Percentiles rank a stretch among this genome's conserved stretches.
Evolutionary conservation across 2,797 vertebrate genomes (phyloP).

Genomic region (Eospalax fontanierii): DNA sequence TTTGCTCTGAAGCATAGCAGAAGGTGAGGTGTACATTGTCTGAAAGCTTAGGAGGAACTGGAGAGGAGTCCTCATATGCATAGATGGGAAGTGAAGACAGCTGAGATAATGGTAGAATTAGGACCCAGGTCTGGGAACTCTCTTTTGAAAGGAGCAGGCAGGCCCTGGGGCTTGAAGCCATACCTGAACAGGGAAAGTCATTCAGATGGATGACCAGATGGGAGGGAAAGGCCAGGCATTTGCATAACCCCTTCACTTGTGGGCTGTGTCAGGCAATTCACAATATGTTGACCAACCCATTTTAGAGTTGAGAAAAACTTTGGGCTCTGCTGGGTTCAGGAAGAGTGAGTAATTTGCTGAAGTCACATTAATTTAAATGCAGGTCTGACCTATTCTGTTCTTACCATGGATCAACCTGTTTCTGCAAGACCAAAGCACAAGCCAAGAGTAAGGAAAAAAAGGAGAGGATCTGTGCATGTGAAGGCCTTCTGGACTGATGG

Average conservation of each 20-base stretch:
- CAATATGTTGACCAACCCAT: neutral
- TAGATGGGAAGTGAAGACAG: neutral
- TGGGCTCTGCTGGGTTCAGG: neutral
- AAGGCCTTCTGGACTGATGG: neutral
- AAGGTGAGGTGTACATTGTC: neutral
- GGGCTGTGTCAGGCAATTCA: rapidly evolving
- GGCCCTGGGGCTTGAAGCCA: neutral
- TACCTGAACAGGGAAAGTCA: neutral
- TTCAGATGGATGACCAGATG: neutral
- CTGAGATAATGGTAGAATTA: neutral
- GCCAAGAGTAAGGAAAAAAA: neutral
- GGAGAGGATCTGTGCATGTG: neutral
- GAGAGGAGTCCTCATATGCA: too few species aligned
- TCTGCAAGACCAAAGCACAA: neutral
- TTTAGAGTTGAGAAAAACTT: neutral
- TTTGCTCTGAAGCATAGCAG: neutral
- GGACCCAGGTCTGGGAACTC: neutral
- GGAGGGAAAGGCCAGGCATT: neutral
- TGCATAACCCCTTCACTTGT: neutral
- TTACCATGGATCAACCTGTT: neutral
- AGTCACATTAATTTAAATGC: neutral
- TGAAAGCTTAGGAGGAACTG: neutral
- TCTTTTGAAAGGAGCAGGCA: neutral
- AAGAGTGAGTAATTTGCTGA: neutral
- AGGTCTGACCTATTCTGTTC: neutral